These are phyloP conservation scores for Akabosia matsudoensis DNA, from an alignment of 1,140 invertebrate species.

Conservation along the genomic window DNA sequence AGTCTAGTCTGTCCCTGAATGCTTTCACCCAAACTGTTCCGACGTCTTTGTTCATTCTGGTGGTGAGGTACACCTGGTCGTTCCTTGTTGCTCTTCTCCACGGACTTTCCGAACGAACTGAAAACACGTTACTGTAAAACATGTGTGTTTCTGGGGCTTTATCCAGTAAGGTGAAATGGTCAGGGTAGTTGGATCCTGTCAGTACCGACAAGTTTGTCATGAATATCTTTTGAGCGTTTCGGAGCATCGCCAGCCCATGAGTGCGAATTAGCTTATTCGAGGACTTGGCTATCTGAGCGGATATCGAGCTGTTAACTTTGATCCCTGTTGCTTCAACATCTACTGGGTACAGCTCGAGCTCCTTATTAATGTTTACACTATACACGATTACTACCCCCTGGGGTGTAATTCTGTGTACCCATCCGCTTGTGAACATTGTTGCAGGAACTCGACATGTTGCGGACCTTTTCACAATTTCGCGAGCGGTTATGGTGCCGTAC, in stretches of 20 bases:
- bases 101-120: no score
- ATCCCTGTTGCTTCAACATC: background rate
- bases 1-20: conserved; percentile 17
- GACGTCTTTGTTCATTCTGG: background rate
- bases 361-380: background rate
- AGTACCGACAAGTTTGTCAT: no score
- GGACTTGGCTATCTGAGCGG: background rate
- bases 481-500: background rate
- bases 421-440: background rate
- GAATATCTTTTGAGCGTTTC: no score
- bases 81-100: background rate
- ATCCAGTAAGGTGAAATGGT: background rate
- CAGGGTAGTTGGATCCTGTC: background rate
- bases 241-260: no score
- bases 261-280: no score
- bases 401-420: background rate
- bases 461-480: background rate
- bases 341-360: background rate
- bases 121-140: background rate
- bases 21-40: conserved; percentile 24
- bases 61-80: background rate
- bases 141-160: background rate
- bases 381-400: background rate
- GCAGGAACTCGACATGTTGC: background rate
- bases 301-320: background rate